These are phyloP conservation scores for Gallinago jamesoni DNA, from an alignment of 2,113 vertebrate species.

Conservation along the genomic window DNA sequence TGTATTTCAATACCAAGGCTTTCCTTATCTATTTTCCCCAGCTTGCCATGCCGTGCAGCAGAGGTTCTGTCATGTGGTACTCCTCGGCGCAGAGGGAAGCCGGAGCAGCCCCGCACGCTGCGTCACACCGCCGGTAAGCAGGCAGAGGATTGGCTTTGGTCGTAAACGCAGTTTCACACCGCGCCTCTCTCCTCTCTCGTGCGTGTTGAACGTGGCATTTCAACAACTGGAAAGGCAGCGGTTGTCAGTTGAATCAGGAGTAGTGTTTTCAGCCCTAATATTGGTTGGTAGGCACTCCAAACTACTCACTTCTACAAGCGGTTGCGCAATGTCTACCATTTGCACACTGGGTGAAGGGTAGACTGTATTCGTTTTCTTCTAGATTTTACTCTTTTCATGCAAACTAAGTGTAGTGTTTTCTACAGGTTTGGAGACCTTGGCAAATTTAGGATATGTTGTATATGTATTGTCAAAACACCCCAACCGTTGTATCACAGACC, in stretches of 20 bases:
- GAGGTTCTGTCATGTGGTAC: slow-evolving; percentile 58
- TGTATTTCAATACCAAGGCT: slow-evolving; percentile 48
- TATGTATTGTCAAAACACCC: background rate
- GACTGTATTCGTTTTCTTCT: background rate
- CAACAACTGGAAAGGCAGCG: background rate
- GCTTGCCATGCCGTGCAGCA: slow-evolving; percentile 42
- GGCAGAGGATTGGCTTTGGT: slow-evolving; percentile 29
- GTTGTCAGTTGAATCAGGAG: background rate
- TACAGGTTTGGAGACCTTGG: background rate
- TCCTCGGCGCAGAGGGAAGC: background rate
- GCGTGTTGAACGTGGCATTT: background rate
- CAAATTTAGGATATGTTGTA: background rate
- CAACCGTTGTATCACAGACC: background rate
- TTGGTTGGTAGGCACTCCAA: background rate
- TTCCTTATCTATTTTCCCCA: slow-evolving; percentile 67
- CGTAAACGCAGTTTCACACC: background rate
- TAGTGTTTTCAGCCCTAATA: background rate
- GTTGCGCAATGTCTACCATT: background rate
- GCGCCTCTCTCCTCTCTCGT: background rate
- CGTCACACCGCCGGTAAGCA: slow-evolving; percentile 19
- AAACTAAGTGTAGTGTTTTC: background rate
- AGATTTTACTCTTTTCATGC: background rate
- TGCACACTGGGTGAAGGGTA: background rate
- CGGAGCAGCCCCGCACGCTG: background rate
- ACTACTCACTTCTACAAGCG: background rate